Base-by-base conservation (phyloP, 2,797 vertebrate genomes). In the Galagoides demidoff region DNA sequence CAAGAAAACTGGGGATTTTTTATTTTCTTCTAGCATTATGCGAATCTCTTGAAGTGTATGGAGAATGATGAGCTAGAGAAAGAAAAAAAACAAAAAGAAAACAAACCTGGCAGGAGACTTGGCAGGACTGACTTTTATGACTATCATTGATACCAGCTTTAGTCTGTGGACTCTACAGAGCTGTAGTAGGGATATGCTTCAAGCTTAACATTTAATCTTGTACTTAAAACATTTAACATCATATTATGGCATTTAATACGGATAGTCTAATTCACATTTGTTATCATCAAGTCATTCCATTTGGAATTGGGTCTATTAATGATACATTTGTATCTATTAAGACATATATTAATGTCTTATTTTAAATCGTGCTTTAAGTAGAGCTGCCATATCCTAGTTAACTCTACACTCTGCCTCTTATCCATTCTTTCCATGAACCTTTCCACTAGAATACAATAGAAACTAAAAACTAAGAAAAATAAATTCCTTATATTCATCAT, bases 1-100 rank as follows among this genome's bases (percentile, higher is more conserved):
- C 90, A 97, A 96, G 96, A 98, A 83, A 94, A 92, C 91, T 95
- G 93, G 85, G 66, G 10, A 93, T 39, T 93, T 96, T n/a, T 29
- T 68, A 85, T 8, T 4, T 95, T 76, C 20, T 81, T 94, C 37
- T 22, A 93, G 45, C 61, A 76, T 94, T 55, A 31, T 57, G 25
- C 64, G 66, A 81, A 74, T 87, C 77, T 91, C 91, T 90, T 7
- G 0, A 98, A 97, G 13, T 57, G 10, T 71, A 79, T 94, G 85
- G 93, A 97, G 27, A 63, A 96, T 95, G 97, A 78, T 34, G 76
- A 88, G 25, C 87, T 68, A 23, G 74, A 82, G 5, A 7, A 39
- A 95, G 22, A n/a, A 71, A 85, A 55, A 90, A 96, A 79, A 86
- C 3, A 16, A 43, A 95, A 96, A 95, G 90, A 7, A 39, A 96